Base-by-base conservation (phyloP, 2,113 vertebrate species). In the Lota lota region DNA sequence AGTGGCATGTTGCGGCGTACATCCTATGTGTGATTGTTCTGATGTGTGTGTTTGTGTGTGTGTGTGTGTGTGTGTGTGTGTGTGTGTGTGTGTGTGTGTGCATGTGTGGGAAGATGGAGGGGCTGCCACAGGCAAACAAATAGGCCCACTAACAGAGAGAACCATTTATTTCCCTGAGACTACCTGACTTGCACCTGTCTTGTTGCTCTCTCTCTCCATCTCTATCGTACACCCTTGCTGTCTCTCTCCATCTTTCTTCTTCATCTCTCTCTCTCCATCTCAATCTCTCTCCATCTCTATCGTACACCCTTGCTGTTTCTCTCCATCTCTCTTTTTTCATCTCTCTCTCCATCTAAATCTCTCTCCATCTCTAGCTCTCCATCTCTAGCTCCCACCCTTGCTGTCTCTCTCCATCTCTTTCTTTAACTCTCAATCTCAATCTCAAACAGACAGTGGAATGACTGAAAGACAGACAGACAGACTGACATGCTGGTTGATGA, bases 251-350 rank as follows among this genome's bases (percentile, higher is more conserved):
- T 33, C 28, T 33, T 7, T 33, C 28, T 33, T 33, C 7, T 33
- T 80, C 73, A 64, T 71, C 65, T 79, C 79, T 82, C 82, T 83
- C 78, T 67, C 82, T 74, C 70, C 54, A 81, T 76, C 76, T 81
- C 51, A 63, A 63, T 63, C 63, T 64, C 74, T 79, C 67, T 56
- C 24, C 47, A 19, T 19, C 5, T 20, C 36, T 82, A 80, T 83
- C 79, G 64, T 83, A 71, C 68, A 50, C 82, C 74, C 76, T 81
- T 51, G 67, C 66, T 63, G 64, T 64, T 73, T 77, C 67, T 51
- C 33, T 68, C 36, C 7, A 3, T 33, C 28, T 33, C 28, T 33
- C 28, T 33, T 33, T 33, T 33, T 80, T 71, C 65, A 33, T 79
- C 79, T 82, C 82, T 83, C 78, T 67, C 82, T 74, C 70, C 54